Conservation (phyloP, 2,113 vertebrate species). For the Reinhardtius hippoglossoides region DNA sequence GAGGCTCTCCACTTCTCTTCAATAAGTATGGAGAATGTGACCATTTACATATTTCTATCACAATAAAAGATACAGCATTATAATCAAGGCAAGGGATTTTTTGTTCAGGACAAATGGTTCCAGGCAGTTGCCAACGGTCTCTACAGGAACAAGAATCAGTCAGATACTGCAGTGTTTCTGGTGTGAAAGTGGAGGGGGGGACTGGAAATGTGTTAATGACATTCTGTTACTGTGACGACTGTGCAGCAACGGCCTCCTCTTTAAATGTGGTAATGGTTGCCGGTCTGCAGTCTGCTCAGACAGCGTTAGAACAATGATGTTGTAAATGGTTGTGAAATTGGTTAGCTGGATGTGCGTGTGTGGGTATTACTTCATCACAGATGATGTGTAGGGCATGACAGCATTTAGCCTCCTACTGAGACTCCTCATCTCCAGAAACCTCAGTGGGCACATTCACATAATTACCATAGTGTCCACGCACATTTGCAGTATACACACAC, state of each 20-base stretch:
- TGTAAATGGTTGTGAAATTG: slow-evolving; percentile 6
- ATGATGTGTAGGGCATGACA: slow-evolving; percentile 20
- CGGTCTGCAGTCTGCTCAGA: slow-evolving; percentile 33
- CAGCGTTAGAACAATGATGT: slow-evolving; percentile 27
- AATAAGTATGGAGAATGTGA: background rate
- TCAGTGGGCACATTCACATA: background rate
- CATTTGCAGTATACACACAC: background rate
- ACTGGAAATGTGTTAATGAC: slow-evolving; percentile 58
- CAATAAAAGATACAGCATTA: background rate
- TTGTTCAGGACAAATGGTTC: slow-evolving; percentile 4
- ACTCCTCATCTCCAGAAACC: slow-evolving; percentile 5
- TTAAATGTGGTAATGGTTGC: slow-evolving; percentile 18
- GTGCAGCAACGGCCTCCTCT: background rate
- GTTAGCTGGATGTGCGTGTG: background rate
- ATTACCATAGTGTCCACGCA: background rate
- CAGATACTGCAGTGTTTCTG: slow-evolving; percentile 26
- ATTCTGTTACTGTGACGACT: slow-evolving; percentile 50
- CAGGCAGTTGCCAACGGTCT: background rate
- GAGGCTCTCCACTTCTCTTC: background rate
- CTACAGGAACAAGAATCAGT: slow-evolving; percentile 22
- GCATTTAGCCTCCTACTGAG: slow-evolving; percentile 4
- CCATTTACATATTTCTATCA: background rate
- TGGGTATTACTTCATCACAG: background rate
- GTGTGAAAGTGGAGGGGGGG: slow-evolving; percentile 69
- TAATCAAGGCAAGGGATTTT: background rate